Evolutionary conservation across 2,797 vertebrate genomes (phyloP).

Genomic region (Carduelis carduelis): DNA sequence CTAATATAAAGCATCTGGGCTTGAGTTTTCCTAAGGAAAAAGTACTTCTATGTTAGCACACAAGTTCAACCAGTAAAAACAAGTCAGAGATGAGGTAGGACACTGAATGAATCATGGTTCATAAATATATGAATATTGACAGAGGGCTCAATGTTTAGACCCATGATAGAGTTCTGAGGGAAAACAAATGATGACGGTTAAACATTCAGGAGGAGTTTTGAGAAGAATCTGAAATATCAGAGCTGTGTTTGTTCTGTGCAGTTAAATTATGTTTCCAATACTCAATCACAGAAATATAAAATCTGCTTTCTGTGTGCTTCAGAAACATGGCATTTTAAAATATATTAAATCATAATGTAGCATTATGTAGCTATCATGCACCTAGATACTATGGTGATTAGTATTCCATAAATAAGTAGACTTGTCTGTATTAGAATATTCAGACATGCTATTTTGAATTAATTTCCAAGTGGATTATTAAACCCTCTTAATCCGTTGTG

Average conservation of each 20-base stretch:
- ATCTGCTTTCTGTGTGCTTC: background rate
- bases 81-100: background rate
- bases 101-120: background rate
- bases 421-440: background rate
- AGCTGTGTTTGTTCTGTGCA: background rate
- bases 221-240: background rate
- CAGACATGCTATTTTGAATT: background rate
- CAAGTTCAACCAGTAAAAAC: background rate
- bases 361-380: background rate
- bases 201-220: background rate
- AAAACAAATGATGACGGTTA: background rate
- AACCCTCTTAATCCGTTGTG: background rate
- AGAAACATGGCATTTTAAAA: background rate
- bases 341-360: background rate
- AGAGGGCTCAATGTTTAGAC: background rate
- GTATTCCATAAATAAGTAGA: background rate
- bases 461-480: conserved; percentile 5
- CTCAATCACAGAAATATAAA: background rate
- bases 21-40: background rate
- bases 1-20: background rate
- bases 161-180: background rate
- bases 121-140: background rate
- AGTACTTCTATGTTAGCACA: background rate
- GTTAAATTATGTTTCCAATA: background rate
- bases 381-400: background rate